Evolutionary conservation across 2,113 vertebrate genomes (phyloP).

Genomic region (Addax nasomaculatus): DNA sequence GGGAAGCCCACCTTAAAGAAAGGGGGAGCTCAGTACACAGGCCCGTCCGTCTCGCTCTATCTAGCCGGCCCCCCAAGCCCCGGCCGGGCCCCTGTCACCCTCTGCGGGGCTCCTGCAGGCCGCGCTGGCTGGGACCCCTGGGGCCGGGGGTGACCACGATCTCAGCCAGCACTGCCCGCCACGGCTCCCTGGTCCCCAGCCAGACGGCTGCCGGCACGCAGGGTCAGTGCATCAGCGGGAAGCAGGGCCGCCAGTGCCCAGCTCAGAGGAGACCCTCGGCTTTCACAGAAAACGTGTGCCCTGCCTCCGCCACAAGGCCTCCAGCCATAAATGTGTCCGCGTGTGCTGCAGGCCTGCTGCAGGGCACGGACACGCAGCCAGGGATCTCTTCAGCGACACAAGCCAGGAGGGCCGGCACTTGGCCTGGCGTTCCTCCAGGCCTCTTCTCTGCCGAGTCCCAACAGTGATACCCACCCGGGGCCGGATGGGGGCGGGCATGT

Average conservation of each 20-base stretch:
- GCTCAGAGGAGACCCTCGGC: neutral
- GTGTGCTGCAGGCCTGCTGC: neutral
- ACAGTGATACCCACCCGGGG: rapidly evolving
- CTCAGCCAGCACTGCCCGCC: too few species aligned
- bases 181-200: neutral
- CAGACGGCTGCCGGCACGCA: rapidly evolving
- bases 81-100: rapidly evolving
- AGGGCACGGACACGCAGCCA: rapidly evolving
- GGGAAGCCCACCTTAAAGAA: neutral
- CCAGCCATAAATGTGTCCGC: neutral
- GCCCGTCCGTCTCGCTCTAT: rapidly evolving
- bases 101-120: neutral
- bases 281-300: neutral
- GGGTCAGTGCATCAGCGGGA: rapidly evolving
- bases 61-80: too few species aligned
- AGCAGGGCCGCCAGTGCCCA: neutral
- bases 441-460: rapidly evolving
- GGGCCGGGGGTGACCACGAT: rapidly evolving
- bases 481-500: rapidly evolving
- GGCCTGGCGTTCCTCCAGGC: rapidly evolving
- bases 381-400: rapidly evolving
- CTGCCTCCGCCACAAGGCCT: neutral
- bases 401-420: rapidly evolving
- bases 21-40: too few species aligned
- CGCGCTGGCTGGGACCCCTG: neutral